Base-by-base conservation (phyloP, 2,797 vertebrate genomes). In the Oreochromis mossambicus region DNA sequence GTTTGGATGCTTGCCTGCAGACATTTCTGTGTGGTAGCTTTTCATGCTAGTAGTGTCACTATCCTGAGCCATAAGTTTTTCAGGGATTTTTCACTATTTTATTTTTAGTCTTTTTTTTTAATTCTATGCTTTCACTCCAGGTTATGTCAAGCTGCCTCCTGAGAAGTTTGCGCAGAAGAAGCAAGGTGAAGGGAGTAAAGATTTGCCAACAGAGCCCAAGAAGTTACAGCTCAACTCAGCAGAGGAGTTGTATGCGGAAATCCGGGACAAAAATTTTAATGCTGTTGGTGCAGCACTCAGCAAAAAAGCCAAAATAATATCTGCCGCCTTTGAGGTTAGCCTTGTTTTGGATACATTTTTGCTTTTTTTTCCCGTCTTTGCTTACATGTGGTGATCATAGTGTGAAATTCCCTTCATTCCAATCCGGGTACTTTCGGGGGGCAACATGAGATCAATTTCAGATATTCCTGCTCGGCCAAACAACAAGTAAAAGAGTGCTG, bases 301-400 rank as follows among this genome's bases (percentile, higher is more conserved):
- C 96, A 99, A 99, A 95, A 99, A 98, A 86, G 99, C 99, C 52
- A 99, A 99, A 95, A 97, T 99, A 50, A 99, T 99, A 92, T 99
- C 99, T 0, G 99, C 98, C 3, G 98, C 98, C 1, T 99, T 99
- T 88, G 99, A 99, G 98, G 99, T 99, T 89, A 91, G 91, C 73
- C 38, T 68, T 43, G 9, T 70, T 36, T 75, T 32, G 32, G 32
- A 63, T 63, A n/a, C 10, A 36, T n/a, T 63, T 63, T 63, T 36
- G 17, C 6, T 34, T n/a, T 14, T 4, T 80, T 86, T 50, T 0
- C 36, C 1, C 1, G 0, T 38, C 61, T 61, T 61, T 61, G 36
- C 63, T 43, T 68, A 24, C 41, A 7, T 75, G 7, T 12, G 85
- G 10, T 61, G 8, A 78, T 78, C 8, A 56, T 3, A 21, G 54